Base-by-base conservation (phyloP, 2,113 vertebrate genomes). In the Heptranchias perlo region DNA sequence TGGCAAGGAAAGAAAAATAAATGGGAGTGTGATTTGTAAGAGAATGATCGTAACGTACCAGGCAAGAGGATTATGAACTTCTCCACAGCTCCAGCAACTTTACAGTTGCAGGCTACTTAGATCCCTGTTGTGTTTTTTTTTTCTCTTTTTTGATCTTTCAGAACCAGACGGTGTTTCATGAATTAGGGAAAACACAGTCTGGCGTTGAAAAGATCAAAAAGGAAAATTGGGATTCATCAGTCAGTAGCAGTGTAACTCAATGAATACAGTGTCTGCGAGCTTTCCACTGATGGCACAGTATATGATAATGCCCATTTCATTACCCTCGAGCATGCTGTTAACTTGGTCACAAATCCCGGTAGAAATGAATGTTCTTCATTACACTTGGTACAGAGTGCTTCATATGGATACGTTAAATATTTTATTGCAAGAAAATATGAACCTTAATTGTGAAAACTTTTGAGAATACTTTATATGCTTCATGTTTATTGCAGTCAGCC, bases 161-260 rank as follows among this genome's bases (percentile, higher is more conserved):
- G 21, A 47, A 28, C 6, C 62, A 65, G 61, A 44, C 16, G 61
- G n/a, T 67, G 62, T 94, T 94, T 65, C 92, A 64, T 65, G 92
- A 94, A 65, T 94, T 91, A 39, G 62, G 92, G 62, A 94, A 94
- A 94, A 64, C 91, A n/a, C 58, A 65, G 61, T 21, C 31, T 39
- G 35, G 61, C 11, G n/a, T 62, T 62, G 35, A 39, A 44, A 91
- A 61, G 25, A 91, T 91, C 86, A 89, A 89, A 54, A 54, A 54
- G 49, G 28, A 35, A 89, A 89, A 28, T 89, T 49, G 86, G 28
- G 86, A 89, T 89, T 54, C 31, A 89, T 6, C 86, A 28, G 86
- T 82, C 78, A 54, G 31, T 91, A 58, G 13, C 10, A 3, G 54
- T 58, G 0, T 35, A 58, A 91, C 49, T 58, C 8, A 31, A 58